These are phyloP conservation scores for Halictus rubicundus DNA, from an alignment of 1,140 invertebrate genomes.

Conservation along the genomic window DNA sequence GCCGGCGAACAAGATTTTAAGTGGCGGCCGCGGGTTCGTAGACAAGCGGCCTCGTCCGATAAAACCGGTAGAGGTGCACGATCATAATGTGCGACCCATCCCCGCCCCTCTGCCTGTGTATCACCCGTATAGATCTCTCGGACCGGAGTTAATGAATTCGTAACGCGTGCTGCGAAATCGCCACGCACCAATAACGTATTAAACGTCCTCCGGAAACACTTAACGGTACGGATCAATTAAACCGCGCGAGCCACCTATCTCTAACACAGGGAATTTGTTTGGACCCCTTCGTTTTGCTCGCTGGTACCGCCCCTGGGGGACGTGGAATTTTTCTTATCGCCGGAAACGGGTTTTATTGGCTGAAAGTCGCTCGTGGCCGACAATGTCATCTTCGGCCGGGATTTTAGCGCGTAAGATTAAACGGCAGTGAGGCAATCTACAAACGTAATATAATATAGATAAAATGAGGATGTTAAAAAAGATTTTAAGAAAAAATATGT, in stretches of 20 bases:
- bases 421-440: too few species aligned
- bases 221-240: slow-evolving; percentile 40
- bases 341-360: neutral
- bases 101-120: neutral
- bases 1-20: slow-evolving; percentile 23
- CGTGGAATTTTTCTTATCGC: neutral
- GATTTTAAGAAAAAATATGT: too few species aligned
- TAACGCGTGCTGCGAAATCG: slow-evolving; percentile 35
- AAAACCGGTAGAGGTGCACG: slow-evolving; percentile 30
- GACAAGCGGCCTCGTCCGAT: slow-evolving; percentile 22
- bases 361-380: neutral
- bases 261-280: neutral
- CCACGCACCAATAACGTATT: slow-evolving; percentile 24
- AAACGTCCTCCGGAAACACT: slow-evolving; percentile 30
- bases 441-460: too few species aligned
- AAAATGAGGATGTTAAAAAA: too few species aligned
- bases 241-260: neutral
- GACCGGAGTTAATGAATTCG: slow-evolving; percentile 39
- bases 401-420: too few species aligned
- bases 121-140: slow-evolving; percentile 9
- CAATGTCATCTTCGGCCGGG: too few species aligned
- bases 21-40: slow-evolving; percentile 11
- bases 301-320: neutral
- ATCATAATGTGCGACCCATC: slow-evolving; percentile 8
- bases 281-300: neutral